Conservation (phyloP, 2,797 vertebrate species). For the Gambelia wislizenii region DNA sequence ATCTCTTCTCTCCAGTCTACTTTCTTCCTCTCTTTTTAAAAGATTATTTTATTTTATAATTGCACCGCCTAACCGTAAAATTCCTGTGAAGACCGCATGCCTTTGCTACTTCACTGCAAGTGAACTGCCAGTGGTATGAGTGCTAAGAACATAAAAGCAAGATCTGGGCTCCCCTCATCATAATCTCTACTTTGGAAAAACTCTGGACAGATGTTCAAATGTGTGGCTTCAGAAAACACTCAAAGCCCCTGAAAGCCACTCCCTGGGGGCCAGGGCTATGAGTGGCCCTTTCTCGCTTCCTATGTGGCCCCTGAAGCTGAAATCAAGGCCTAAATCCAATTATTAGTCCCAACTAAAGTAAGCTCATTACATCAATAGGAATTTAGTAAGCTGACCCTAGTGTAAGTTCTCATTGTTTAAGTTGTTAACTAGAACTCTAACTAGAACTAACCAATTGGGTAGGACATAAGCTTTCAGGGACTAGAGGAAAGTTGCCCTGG, state of each 20-base stretch:
- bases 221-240: background rate
- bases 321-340: too few relatives aligned
- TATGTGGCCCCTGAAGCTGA: background rate
- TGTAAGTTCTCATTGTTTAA: too few relatives aligned
- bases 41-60: background rate
- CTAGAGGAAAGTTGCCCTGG: too few relatives aligned
- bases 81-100: background rate
- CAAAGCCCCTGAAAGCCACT: background rate
- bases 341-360: too few relatives aligned
- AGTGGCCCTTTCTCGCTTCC: background rate
- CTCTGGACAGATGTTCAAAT: background rate
- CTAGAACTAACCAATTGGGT: background rate
- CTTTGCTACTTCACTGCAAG: background rate
- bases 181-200: background rate
- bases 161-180: background rate
- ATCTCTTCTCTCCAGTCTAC: background rate
- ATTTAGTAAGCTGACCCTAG: too few relatives aligned
- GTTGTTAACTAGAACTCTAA: background rate
- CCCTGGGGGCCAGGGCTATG: background rate
- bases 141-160: background rate
- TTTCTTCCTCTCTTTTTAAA: background rate
- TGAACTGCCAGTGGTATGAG: background rate
- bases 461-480: too few relatives aligned
- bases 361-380: too few relatives aligned
- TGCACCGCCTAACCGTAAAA: background rate